A percentile compares a stretch with the other conserved stretches of the same genome.
These are phyloP conservation scores for Panurus biarmicus DNA, from an alignment of 2,113 vertebrate species.

Conservation along the genomic window DNA sequence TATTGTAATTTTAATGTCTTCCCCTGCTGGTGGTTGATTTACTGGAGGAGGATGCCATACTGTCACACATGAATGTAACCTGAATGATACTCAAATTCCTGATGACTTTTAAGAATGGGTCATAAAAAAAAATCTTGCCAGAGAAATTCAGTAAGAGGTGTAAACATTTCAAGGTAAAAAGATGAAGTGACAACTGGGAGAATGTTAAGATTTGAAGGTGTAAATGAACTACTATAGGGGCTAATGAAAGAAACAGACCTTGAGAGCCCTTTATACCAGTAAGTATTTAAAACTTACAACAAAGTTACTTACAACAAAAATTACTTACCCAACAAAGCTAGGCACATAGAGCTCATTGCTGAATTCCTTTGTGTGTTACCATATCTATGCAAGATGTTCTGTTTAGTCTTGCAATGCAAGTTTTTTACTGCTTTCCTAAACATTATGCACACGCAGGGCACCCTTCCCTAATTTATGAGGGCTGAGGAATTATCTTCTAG, in stretches of 20 bases:
- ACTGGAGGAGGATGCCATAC: not conserved
- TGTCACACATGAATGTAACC: not conserved
- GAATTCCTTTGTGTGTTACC: not conserved
- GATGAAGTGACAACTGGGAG: not conserved
- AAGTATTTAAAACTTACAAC: too few species aligned
- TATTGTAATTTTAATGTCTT: not conserved
- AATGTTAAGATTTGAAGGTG: not conserved
- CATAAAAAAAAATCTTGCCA: not conserved
- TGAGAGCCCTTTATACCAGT: not conserved
- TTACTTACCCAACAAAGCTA: accelerated
- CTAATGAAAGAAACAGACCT: not conserved
- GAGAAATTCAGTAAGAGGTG: not conserved
- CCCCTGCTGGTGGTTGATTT: not conserved
- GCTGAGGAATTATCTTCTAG: not conserved
- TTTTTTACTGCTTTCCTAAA: not conserved
- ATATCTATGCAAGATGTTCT: not conserved
- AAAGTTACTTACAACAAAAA: too few species aligned
- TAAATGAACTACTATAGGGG: not conserved
- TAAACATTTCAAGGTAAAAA: not conserved
- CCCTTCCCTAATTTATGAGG: not conserved
- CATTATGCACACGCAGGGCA: not conserved
- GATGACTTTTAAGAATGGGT: not conserved
- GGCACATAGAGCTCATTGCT: not conserved
- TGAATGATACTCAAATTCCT: not conserved
- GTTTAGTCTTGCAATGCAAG: not conserved